Evolutionary conservation across 1,140 invertebrate genomes (phyloP), one percentile per base, ranked within the genome.

Genomic region (Mercenaria mercenaria): DNA sequence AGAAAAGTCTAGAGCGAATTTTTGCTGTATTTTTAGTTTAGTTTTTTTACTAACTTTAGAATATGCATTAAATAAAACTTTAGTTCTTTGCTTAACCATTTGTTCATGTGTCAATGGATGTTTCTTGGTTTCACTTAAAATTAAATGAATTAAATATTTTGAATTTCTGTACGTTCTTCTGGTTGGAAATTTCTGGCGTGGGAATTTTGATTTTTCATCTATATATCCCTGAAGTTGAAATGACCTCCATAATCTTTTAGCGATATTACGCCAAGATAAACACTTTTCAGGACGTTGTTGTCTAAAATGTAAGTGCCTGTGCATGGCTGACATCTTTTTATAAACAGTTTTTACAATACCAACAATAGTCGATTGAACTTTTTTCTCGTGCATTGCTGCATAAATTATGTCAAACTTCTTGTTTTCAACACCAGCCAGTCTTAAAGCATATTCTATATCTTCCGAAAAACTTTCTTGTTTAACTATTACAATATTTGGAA

Each of bases 201-300:
- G 59, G 29, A 64, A 64, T n/a, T 26, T n/a, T 29, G n/a, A 20
- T 29, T 29, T 64, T 8, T 29, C 26, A n/a, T 64, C 1, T 64
- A 64, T 64, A 29, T 64, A 64, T 8, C 59, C 59, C n/a, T 64
- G 59, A 64, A 64, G 26, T 64, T 64, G 59, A n/a, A 64, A 64
- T n/a, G 59, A 64, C n/a, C 29, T 64, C 59, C 59, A 64, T 11
- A 64, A 10, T 29, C 26, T 64, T 26, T 29, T 26, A 64, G 59
- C 59, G 10, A 29, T 64, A 64, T 64, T 26, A 29, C 1, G 0
- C 59, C 59, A 64, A 10, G 23, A 29, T 26, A 64, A 64, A 29
- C 59, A 64, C 3, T 56, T 20, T 56, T 23, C n/a, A 13, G 52
- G n/a, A 11, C 15, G 2, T 23, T 20, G 15, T 56, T 8, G 15